Percentiles rank a stretch among this genome's conserved stretches.
phyloP scores from a whole-genome alignment of 2,797 vertebrate species.

The Phaenicophaeus curvirostris region DNA sequence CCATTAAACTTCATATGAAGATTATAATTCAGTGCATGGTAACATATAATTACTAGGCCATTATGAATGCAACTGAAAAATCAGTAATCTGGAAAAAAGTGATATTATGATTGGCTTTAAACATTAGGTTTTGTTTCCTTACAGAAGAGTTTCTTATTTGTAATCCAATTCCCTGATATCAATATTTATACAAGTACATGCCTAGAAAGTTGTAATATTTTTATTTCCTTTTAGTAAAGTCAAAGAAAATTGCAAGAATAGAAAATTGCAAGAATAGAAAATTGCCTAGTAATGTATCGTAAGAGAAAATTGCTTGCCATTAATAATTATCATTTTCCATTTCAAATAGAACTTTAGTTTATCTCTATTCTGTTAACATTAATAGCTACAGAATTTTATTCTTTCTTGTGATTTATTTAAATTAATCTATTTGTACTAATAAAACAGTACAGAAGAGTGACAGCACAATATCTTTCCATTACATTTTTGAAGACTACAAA shows the following conservation, averaged over 20 bases:
- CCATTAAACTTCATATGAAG: not conserved
- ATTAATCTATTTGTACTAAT: not conserved
- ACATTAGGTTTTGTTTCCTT: not conserved
- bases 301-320: not conserved
- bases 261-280: not conserved
- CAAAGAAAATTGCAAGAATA: not conserved
- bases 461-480: not conserved
- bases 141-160: not conserved
- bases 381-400: not conserved
- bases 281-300: not conserved
- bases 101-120: not conserved
- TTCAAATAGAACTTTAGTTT: not conserved
- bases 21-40: not conserved
- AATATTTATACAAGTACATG: not conserved
- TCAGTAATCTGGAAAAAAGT: not conserved
- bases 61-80: constrained; percentile 13
- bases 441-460: not conserved
- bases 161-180: not conserved
- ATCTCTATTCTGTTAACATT: not conserved
- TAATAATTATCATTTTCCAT: constrained; percentile 1
- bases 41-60: not conserved
- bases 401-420: not conserved
- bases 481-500: not conserved
- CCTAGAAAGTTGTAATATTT: not conserved
- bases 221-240: not conserved